phyloP scores from a whole-genome alignment of 2,888 invertebrate genomes.

The Crossocerus cetratus region DNA sequence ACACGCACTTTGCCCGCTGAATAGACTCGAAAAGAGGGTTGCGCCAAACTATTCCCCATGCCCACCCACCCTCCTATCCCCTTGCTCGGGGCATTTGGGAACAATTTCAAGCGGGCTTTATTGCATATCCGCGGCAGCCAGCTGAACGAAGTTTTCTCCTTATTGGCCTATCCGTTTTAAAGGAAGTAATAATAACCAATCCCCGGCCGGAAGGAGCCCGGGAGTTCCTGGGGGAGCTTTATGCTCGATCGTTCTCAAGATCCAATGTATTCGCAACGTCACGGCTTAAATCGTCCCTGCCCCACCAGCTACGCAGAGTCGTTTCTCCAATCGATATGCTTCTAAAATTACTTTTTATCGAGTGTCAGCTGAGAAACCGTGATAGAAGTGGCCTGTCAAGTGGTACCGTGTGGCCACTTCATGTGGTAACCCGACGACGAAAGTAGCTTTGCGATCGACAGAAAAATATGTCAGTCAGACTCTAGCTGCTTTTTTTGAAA shows the following conservation, averaged over 20 bases:
- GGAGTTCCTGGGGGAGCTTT: not conserved
- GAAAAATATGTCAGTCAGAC: too few relatives aligned
- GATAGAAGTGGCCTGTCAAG: not conserved
- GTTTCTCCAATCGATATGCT: too few relatives aligned
- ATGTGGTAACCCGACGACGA: too few relatives aligned
- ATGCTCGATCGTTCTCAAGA: too few relatives aligned
- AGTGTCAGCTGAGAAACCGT: too few relatives aligned
- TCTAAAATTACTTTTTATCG: too few relatives aligned
- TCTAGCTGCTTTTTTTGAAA: not conserved
- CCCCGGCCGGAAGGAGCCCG: not conserved
- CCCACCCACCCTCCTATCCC: too few relatives aligned
- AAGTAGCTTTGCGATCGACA: too few relatives aligned
- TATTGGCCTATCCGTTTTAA: constrained; percentile 5
- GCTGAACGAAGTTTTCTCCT: constrained; percentile 1
- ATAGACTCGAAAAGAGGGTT: constrained; percentile 33
- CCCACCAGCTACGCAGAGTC: too few relatives aligned
- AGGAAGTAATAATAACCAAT: not conserved
- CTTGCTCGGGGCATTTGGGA: not conserved
- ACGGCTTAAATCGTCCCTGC: too few relatives aligned
- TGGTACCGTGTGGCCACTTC: too few relatives aligned
- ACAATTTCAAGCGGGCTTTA: constrained; percentile 21
- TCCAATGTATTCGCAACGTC: too few relatives aligned
- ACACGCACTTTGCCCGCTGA: constrained; percentile 36
- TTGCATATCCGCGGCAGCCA: constrained; percentile 12
- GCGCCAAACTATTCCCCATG: constrained; percentile 16